Conservation (phyloP, 2,113 vertebrate genomes). For the Rhea americana region DNA sequence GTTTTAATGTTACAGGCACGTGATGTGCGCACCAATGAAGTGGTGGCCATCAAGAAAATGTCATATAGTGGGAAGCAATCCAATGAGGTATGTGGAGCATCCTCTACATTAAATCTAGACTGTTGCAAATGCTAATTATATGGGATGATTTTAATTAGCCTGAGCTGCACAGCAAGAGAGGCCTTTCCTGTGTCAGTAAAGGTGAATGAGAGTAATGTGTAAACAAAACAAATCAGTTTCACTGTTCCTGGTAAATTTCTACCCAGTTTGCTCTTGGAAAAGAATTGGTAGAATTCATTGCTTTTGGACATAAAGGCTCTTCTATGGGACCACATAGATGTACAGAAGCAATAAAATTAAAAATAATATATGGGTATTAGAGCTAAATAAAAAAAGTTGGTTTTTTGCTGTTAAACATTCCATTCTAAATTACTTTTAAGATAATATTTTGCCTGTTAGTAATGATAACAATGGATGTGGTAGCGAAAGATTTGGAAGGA, state of each 20-base stretch:
- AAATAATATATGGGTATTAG: not conserved
- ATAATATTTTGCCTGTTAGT: not conserved
- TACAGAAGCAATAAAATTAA: not conserved
- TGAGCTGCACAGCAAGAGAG: not conserved
- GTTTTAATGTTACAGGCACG: slow-evolving; percentile 82
- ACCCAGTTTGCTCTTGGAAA: not conserved
- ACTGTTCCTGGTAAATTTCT: not conserved
- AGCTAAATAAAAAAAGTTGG: not conserved
- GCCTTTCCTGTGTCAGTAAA: not conserved
- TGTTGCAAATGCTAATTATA: not conserved
- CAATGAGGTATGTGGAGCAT: slow-evolving; percentile 84
- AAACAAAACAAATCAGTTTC: not conserved
- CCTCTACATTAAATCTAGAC: not conserved
- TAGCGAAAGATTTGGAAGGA: not conserved
- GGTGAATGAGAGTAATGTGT: not conserved
- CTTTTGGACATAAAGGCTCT: not conserved
- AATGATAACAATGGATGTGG: not conserved
- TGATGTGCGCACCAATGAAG: slow-evolving; percentile 96
- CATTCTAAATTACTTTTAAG: not conserved
- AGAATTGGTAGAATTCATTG: not conserved
- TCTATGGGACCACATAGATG: not conserved
- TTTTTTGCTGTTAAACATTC: not conserved
- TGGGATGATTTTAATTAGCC: not conserved
- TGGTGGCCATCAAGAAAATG: slow-evolving; percentile 99
- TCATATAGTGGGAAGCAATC: slow-evolving; percentile 98